These are phyloP conservation scores for Eolophus roseicapilla DNA, from an alignment of 2,113 vertebrate genomes.

Conservation along the genomic window DNA sequence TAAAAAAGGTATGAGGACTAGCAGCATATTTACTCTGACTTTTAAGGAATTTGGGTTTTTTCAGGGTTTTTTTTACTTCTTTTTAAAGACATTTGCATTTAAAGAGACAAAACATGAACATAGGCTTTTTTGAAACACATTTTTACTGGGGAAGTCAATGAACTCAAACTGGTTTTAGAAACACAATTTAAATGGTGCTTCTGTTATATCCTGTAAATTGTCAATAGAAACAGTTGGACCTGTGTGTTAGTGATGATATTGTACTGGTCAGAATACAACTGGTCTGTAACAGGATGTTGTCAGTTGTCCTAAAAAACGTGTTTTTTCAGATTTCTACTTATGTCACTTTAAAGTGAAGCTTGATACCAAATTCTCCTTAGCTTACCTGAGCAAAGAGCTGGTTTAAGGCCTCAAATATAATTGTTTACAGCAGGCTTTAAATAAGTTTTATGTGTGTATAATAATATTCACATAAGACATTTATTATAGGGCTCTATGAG, in stretches of 20 bases:
- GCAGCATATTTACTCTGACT: not conserved
- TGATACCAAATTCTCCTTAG: not conserved
- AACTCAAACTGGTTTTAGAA: not conserved
- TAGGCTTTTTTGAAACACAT: not conserved
- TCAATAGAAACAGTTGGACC: not conserved
- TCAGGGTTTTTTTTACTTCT: not conserved
- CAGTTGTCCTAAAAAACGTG: not conserved
- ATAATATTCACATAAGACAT: not conserved
- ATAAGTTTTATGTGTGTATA: not conserved
- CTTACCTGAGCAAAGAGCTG: not conserved
- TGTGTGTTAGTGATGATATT: not conserved
- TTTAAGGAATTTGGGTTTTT: not conserved
- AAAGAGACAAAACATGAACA: not conserved
- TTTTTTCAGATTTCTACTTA: not conserved
- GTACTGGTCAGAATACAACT: not conserved
- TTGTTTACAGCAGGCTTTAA: not conserved
- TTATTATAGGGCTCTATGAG: not conserved
- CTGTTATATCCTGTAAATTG: not conserved
- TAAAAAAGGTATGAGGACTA: not conserved
- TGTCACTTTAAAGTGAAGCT: not conserved
- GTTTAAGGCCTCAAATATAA: not conserved
- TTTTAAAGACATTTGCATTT: not conserved
- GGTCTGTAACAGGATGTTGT: not conserved
- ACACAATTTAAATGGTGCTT: not conserved
- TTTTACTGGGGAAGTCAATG: not conserved